Conservation (phyloP, 1,140 invertebrate species). For the Neodiprion pinetum region DNA sequence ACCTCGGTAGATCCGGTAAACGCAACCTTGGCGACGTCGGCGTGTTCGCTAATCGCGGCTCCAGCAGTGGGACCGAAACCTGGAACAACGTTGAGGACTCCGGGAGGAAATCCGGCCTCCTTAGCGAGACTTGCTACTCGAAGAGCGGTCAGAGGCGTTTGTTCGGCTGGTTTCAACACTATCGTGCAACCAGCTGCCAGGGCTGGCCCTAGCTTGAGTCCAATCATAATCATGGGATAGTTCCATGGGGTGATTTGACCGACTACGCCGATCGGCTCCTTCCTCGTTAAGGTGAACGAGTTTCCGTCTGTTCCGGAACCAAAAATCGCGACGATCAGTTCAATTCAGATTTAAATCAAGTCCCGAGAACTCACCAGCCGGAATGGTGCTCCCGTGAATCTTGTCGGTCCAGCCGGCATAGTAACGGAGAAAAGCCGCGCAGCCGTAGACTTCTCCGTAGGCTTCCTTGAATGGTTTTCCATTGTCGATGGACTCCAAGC, state of each 20-base stretch:
- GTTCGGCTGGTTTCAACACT: conserved; percentile 79
- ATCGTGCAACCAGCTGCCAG: conserved; percentile 73
- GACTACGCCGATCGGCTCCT: conserved; percentile 82
- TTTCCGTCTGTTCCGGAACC: conserved; percentile 59
- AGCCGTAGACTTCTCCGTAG: conserved; percentile 64
- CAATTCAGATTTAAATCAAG: not conserved
- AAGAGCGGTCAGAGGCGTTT: conserved; percentile 77
- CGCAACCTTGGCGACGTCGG: conserved; percentile 73
- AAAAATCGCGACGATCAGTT: conserved; percentile 37
- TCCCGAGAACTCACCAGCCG: conserved; percentile 50
- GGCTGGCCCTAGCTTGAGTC: conserved; percentile 82
- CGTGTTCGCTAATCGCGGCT: conserved; percentile 69
- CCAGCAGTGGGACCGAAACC: conserved; percentile 75
- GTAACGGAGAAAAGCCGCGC: conserved; percentile 68
- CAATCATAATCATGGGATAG: conserved; percentile 81
- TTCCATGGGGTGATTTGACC: conserved; percentile 86
- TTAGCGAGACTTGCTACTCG: conserved; percentile 70
- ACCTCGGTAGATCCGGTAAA: conserved; percentile 71
- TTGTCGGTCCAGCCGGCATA: conserved; percentile 82
- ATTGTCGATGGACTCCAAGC: conserved; percentile 74
- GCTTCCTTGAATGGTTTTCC: conserved; percentile 74
- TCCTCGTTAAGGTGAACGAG: conserved; percentile 70
- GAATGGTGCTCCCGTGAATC: conserved; percentile 74
- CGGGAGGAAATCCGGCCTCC: conserved; percentile 75
- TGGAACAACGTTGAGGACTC: conserved; percentile 70